phyloP scores from a whole-genome alignment of 2,888 invertebrate genomes.

The Melikaiella ostensackeni region DNA sequence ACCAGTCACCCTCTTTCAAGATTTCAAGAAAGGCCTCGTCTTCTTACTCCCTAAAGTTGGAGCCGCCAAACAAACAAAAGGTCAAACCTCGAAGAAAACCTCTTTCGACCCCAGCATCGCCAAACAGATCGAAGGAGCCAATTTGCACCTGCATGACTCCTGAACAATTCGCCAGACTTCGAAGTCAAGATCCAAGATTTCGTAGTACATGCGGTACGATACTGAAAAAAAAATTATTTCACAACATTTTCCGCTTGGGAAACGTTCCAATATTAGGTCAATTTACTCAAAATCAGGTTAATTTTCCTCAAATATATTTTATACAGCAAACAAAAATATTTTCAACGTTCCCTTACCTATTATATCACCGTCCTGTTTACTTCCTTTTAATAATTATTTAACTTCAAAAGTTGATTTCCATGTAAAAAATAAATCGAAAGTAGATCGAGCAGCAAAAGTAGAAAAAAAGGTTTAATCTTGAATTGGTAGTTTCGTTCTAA shows the following conservation, averaged over 20 bases:
- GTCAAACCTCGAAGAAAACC: constrained; percentile 94
- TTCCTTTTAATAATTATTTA: constrained; percentile 1
- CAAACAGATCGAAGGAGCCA: constrained; percentile 91
- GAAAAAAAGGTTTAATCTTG: neutral
- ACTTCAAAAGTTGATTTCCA: constrained; percentile 32
- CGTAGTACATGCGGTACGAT: constrained; percentile 78
- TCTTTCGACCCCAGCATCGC: constrained; percentile 95
- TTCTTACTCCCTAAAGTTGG: constrained; percentile 96
- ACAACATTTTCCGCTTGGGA: constrained; percentile 36
- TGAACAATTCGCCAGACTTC: constrained; percentile 91
- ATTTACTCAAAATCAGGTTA: no score
- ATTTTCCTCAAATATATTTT: no score
- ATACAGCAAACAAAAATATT: neutral
- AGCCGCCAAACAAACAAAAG: constrained; percentile 91
- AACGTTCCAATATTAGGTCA: neutral
- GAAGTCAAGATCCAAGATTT: constrained; percentile 90
- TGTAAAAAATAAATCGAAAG: neutral
- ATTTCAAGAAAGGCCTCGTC: constrained; percentile 98
- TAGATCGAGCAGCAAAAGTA: neutral
- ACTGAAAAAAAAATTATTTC: constrained; percentile 49
- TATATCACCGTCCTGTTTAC: constrained; percentile 32
- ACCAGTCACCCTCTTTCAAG: constrained; percentile 97
- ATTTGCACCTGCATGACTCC: constrained; percentile 98
- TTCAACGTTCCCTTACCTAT: neutral
- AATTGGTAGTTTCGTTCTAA: constrained; percentile 8